A percentile compares a stretch with the other conserved stretches of the same genome.
phyloP scores from a whole-genome alignment of 1,140 invertebrate genomes.

The Leucophenga varia region DNA sequence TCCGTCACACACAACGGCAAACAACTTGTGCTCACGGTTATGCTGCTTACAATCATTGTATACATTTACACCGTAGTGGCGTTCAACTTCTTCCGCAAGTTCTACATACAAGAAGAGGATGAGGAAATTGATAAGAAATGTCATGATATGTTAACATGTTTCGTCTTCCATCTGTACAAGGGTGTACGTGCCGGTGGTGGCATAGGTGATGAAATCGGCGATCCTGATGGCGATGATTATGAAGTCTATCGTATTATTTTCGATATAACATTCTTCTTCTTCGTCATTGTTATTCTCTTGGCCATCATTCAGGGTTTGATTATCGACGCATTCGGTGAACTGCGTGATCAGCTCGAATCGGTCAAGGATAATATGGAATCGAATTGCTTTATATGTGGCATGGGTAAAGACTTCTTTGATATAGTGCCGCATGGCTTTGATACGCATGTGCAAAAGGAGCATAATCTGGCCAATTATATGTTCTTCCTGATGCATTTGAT shows the following conservation, averaged over 20 bases:
- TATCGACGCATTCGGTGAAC: conserved; percentile 99
- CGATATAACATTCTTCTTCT: conserved; percentile 99
- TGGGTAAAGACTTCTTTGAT: conserved; percentile 99
- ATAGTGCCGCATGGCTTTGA: conserved; percentile 70
- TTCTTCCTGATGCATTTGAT: conserved; percentile 99
- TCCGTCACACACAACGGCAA: conserved; percentile 99
- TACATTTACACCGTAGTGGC: conserved; percentile 99
- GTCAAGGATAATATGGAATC: conserved; percentile 99
- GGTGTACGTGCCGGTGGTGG: conserved; percentile 98
- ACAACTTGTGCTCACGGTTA: conserved; percentile 93
- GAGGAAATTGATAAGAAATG: conserved; percentile 96
- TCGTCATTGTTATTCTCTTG: conserved; percentile 98
- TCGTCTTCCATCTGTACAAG: conserved; percentile 99
- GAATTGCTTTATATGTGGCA: conserved; percentile 99
- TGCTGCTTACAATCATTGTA: conserved; percentile 96
- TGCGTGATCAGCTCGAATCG: conserved; percentile 98
- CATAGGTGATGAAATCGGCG: conserved; percentile 98
- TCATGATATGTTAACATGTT: conserved; percentile 98
- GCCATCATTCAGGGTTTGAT: conserved; percentile 99
- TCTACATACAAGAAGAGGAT: conserved; percentile 98
- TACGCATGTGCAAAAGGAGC: conserved; percentile 93
- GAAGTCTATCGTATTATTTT: conserved; percentile 98
- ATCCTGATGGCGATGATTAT: conserved; percentile 96
- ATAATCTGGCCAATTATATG: conserved; percentile 99
- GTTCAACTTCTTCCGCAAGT: conserved; percentile 99